Conservation (phyloP, 2,888 invertebrate species). For the Atethmia centrago region DNA sequence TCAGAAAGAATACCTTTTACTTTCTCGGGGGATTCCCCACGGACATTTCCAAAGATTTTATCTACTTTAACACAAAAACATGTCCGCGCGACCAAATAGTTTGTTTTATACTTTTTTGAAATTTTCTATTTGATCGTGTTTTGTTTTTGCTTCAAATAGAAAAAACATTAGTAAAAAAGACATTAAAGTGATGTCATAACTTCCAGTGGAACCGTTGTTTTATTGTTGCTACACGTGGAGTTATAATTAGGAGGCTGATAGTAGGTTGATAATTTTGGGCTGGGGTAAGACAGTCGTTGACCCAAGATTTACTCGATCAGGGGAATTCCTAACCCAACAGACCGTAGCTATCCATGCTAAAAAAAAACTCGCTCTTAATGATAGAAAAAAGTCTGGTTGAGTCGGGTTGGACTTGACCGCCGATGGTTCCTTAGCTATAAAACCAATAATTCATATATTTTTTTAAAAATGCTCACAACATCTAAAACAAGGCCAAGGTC, state of each 20-base stretch:
- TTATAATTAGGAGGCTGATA: constrained; percentile 46
- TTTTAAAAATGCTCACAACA: neutral
- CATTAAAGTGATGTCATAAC: neutral
- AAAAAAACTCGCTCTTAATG: constrained; percentile 65
- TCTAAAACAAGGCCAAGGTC: neutral
- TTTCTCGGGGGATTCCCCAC: constrained; percentile 27
- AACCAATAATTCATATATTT: neutral
- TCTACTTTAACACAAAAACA: constrained; percentile 27
- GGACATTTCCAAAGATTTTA: constrained; percentile 21
- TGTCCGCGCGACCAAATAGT: neutral
- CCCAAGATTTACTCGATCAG: constrained; percentile 71
- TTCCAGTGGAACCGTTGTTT: neutral
- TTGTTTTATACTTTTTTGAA: neutral
- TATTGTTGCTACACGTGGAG: neutral
- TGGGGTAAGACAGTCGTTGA: constrained; percentile 76
- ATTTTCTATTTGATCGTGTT: neutral
- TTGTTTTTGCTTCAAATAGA: constrained; percentile 13
- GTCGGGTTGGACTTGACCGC: constrained; percentile 41
- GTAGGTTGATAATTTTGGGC: constrained; percentile 59
- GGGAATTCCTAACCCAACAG: constrained; percentile 77
- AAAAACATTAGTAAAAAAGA: neutral
- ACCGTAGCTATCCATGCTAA: constrained; percentile 70
- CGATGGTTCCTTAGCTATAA: constrained; percentile 39
- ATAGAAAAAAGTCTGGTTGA: constrained; percentile 66
- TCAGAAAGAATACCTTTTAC: constrained; percentile 22